Evolutionary conservation across 2,797 vertebrate genomes (phyloP), one percentile per base, ranked within the genome.

Genomic region (Gallinago stenura): DNA sequence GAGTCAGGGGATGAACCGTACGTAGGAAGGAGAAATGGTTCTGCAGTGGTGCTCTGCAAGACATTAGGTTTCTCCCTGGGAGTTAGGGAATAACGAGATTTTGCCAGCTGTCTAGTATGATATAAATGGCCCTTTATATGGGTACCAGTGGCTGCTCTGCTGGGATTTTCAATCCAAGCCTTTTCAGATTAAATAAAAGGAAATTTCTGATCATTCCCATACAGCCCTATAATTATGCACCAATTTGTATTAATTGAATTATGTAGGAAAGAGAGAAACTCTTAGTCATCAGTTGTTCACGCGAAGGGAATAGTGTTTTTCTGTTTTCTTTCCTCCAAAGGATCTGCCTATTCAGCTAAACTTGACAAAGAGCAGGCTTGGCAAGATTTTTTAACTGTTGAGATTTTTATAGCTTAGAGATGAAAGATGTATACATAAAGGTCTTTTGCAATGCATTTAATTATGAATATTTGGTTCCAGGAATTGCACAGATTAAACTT

Each of bases 361-460:
- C 70, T 94, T 84, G 83, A 91, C 86, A 77, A 93, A 90, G 87
- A 72, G 60, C 62, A 89, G 73, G 71, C 91, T 96, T 96, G 90
- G 93, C 95, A 86, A 95, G 91, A 80, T 94, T 96, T 96, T 95
- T 82, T 87, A 94, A 95, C 89, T 91, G 78, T 94, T 97, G 95
- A 96, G 93, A 85, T 93, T 97, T 98, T 97, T 96, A 96, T 96
- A 97, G 95, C 35, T 95, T 94, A 87, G 89, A 90, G 95, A 89
- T 62, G 83, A 97, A 96, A 95, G 85, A 88, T 97, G 88, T 94
- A 91, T 97, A 93, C 88, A 22, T 83, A 77, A 96, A 93, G 85
- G 89, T 92, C 88, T 96, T 96, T 95, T 96, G 89, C 95, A 94
- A 82, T 94, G 60, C 87, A 91, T 97, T 97, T 97, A 92, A 92